Evolutionary conservation across 2,888 invertebrate species (phyloP), one percentile per base, ranked within the genome.

Genomic region (Agrenia bidenticulata): DNA sequence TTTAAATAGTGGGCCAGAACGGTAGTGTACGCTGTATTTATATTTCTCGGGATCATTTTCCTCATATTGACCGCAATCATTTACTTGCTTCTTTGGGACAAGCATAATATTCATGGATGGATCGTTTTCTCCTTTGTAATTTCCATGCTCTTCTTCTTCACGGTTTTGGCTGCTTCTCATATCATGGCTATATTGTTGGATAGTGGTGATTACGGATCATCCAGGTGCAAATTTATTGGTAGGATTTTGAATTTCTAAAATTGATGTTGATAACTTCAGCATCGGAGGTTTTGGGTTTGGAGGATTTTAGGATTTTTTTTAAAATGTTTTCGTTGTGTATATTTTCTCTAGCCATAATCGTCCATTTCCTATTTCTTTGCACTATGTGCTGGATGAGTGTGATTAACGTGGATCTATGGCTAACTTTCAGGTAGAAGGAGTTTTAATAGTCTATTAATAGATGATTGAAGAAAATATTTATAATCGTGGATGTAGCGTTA

Each of bases 31-130:
- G 17, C 54, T 11, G 17, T 51, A 0, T 45, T 62, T 1, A 58
- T 62, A 32, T 11, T 56, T 13, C 19, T 64, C 4, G 64, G 67
- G 13, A 53, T 64, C 1, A 2, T 50, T 1, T 67, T 69, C 21
- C 53, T 69, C 1, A 11, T 62, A 1, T 11, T 51, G 9, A 69
- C 69, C 1, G 32, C 61, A 1, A 15, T 60, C 24, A 27, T 67
- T 1, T 64, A 70, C 49, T 37, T 70, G 13, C 24, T 70, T 1
- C 58, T 70, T 1, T 70, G 70, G 70, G 61, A 64, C 37, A 67
- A 64, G 41, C 66, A 70, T 24, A 66, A 66, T 27, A 64, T 70
- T 41, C 66, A 70, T 41, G 70, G 66, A 23, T 67, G 67, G 67
- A 59, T 57, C 1, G 61, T 67, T 21, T 62, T 70, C 39, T 63